These are phyloP conservation scores for Strigamia maritima DNA, from an alignment of 2,888 invertebrate species.

Conservation along the genomic window DNA sequence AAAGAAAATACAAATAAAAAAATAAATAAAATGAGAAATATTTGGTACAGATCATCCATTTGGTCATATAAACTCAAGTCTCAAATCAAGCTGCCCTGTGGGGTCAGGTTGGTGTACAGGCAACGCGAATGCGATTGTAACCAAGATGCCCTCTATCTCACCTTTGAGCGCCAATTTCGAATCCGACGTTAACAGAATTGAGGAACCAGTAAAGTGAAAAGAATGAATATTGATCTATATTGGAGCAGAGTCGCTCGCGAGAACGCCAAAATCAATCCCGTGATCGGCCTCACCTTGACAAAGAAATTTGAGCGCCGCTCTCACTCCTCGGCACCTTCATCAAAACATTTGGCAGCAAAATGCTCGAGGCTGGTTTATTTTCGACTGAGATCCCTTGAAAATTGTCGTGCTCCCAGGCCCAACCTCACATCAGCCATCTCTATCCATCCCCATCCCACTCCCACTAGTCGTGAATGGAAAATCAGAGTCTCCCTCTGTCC, in stretches of 20 bases:
- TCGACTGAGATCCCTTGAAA: slow-evolving; percentile 30
- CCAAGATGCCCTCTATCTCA: background rate
- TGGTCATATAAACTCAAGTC: background rate
- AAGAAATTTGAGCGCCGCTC: background rate
- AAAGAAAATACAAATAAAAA: too few species aligned
- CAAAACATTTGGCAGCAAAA: slow-evolving; percentile 27
- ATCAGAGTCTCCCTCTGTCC: background rate
- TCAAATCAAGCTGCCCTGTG: slow-evolving; percentile 22
- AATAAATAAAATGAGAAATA: background rate
- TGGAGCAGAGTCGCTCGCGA: background rate
- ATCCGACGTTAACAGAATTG: slow-evolving; percentile 13
- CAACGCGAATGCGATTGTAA: background rate
- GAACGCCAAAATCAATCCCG: slow-evolving; percentile 13
- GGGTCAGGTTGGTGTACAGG: background rate
- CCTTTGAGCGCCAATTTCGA: slow-evolving; percentile 25
- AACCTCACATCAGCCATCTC: background rate
- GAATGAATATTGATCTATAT: slow-evolving; percentile 10
- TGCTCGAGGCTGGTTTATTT: slow-evolving; percentile 18
- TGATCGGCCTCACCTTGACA: slow-evolving; percentile 31
- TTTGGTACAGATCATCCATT: background rate
- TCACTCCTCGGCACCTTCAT: background rate
- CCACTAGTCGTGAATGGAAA: background rate
- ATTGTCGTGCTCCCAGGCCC: slow-evolving; percentile 7
- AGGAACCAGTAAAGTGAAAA: background rate
- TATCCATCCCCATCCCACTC: background rate